Conservation (phyloP, 2,797 vertebrate species). For the Kryptolebias ocellatus region DNA sequence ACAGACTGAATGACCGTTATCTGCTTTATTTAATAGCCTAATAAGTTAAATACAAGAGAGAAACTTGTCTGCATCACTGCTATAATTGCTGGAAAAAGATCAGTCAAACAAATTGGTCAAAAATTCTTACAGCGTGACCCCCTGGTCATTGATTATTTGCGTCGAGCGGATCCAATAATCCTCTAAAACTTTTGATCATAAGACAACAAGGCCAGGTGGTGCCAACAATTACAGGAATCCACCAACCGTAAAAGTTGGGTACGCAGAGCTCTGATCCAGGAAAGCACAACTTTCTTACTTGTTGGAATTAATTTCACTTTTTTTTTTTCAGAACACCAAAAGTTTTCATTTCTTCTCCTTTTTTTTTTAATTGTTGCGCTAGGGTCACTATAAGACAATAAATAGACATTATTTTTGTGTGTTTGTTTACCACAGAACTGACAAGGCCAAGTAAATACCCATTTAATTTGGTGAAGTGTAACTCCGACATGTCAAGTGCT, state of each 20-base stretch:
- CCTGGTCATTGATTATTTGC: neutral
- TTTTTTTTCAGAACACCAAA: neutral
- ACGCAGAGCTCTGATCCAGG: neutral
- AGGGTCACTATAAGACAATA: slow-evolving; percentile 2
- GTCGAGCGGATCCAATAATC: too few species aligned
- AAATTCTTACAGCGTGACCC: neutral
- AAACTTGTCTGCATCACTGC: too few species aligned
- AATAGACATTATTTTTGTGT: slow-evolving; percentile 23
- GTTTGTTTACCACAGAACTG: slow-evolving; percentile 33
- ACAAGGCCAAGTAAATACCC: slow-evolving; percentile 58
- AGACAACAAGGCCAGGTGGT: neutral
- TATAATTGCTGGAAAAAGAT: too few species aligned
- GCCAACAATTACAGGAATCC: neutral
- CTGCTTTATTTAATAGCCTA: too few species aligned
- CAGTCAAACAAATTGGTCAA: neutral
- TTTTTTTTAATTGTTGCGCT: neutral
- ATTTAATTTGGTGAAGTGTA: slow-evolving; percentile 67
- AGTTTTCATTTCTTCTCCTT: neutral
- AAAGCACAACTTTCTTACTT: neutral
- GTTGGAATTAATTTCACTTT: neutral
- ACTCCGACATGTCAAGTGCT: slow-evolving; percentile 46
- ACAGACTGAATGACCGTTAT: too few species aligned
- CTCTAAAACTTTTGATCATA: neutral
- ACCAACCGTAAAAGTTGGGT: neutral
- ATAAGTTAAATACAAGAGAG: too few species aligned